Percentiles rank a stretch among this genome's conserved stretches.
Conservation (phyloP, 2,797 vertebrate species). For the Ceryle rudis region DNA sequence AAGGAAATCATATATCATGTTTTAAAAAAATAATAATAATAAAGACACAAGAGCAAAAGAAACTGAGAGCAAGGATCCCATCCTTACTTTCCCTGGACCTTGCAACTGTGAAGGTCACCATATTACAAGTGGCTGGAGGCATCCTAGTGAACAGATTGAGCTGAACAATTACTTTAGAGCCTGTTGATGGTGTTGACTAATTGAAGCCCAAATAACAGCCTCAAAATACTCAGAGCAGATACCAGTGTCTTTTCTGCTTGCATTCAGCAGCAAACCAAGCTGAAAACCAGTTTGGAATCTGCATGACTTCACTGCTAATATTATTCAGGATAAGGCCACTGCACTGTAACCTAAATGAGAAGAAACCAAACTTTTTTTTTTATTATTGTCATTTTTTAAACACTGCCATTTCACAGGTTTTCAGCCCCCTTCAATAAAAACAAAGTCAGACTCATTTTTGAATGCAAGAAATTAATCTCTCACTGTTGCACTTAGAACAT, state of each 20-base stretch:
- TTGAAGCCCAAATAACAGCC: background rate
- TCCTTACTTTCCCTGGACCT: background rate
- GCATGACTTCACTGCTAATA: background rate
- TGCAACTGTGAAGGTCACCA: background rate
- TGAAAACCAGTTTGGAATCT: background rate
- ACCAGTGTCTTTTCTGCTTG: background rate
- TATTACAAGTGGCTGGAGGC: background rate
- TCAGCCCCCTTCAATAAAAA: background rate
- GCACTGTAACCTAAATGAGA: background rate
- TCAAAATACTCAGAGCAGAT: background rate
- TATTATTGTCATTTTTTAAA: background rate
- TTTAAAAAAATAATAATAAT: background rate
- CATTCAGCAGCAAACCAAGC: background rate
- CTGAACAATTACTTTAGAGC: fast-evolving
- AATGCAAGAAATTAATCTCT: background rate
- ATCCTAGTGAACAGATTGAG: background rate
- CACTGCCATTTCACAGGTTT: background rate
- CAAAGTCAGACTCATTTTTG: background rate
- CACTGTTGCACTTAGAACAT: conserved; percentile 30
- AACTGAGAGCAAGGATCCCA: background rate
- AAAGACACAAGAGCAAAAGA: background rate
- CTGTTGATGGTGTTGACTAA: background rate
- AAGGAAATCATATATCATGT: background rate
- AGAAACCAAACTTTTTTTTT: background rate
- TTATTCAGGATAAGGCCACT: background rate